phyloP scores from a whole-genome alignment of 2,888 invertebrate species.

The Caradrina kadenii region DNA sequence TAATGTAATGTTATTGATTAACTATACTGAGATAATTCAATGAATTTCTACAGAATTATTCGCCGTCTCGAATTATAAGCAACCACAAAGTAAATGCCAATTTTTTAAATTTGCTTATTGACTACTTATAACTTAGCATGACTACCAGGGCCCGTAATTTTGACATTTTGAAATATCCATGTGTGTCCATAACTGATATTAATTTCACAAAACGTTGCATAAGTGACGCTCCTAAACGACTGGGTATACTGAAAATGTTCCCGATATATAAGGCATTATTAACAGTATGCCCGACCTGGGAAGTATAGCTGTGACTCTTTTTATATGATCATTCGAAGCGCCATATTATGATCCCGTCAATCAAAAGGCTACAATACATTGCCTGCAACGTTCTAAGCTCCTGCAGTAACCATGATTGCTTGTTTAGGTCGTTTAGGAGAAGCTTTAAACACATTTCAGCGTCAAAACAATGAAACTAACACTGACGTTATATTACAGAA shows the following conservation, averaged over 20 bases:
- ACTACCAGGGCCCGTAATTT: conserved; percentile 65
- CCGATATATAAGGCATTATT: too few species aligned
- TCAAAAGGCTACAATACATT: too few species aligned
- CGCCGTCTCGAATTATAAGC: background rate
- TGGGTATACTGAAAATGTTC: too few species aligned
- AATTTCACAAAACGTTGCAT: conserved; percentile 6
- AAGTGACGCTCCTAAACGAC: background rate
- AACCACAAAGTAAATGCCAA: conserved; percentile 36
- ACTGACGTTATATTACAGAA: background rate
- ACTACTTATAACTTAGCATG: conserved; percentile 26
- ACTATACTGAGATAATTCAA: conserved; percentile 4
- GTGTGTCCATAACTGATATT: conserved; percentile 14
- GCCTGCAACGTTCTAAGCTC: too few species aligned
- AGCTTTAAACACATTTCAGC: too few species aligned
- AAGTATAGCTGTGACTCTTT: too few species aligned
- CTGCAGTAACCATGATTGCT: background rate
- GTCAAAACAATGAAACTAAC: too few species aligned
- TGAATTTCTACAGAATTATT: conserved; percentile 2
- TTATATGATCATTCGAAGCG: too few species aligned
- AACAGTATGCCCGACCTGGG: too few species aligned
- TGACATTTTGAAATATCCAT: conserved; percentile 49
- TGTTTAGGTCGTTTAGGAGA: background rate
- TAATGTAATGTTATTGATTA: background rate
- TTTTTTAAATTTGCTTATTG: conserved; percentile 25
- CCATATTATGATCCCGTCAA: too few species aligned